phyloP scores from a whole-genome alignment of 2,113 vertebrate species.

The Silurus glanis region DNA sequence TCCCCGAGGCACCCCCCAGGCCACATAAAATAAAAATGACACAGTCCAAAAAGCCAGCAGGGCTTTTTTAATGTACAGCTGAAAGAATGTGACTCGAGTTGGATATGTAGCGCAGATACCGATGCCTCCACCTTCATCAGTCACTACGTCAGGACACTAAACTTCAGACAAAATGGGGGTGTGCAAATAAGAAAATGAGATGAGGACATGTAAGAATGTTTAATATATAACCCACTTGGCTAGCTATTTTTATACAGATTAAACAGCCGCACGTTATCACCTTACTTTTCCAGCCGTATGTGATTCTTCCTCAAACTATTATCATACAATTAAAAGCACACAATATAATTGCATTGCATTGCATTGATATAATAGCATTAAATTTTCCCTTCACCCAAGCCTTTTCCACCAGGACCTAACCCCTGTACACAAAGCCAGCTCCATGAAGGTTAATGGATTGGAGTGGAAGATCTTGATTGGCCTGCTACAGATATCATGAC shows the following conservation, averaged over 20 bases:
- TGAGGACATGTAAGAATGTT: neutral
- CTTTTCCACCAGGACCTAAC: no score
- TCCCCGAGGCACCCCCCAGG: neutral
- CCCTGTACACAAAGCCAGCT: no score
- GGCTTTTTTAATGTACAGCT: neutral
- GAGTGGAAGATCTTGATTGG: no score
- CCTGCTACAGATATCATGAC: no score
- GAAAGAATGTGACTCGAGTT: neutral
- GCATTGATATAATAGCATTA: no score
- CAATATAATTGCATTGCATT: no score
- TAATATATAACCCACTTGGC: neutral
- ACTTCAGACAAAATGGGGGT: neutral
- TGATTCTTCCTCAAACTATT: no score
- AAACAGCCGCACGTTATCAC: neutral
- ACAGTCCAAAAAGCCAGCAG: neutral
- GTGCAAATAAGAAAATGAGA: neutral
- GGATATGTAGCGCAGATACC: neutral
- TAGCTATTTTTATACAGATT: neutral
- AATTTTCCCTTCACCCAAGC: no score
- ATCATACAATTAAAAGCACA: no score
- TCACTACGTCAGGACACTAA: neutral
- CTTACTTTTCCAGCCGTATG: no score
- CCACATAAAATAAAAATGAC: slow-evolving; percentile 11
- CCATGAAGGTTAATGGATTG: no score
- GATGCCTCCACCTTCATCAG: neutral